A percentile compares a stretch with the other conserved stretches of the same genome.
phyloP scores from a whole-genome alignment of 2,797 vertebrate genomes.

The Sphaeramia orbicularis region DNA sequence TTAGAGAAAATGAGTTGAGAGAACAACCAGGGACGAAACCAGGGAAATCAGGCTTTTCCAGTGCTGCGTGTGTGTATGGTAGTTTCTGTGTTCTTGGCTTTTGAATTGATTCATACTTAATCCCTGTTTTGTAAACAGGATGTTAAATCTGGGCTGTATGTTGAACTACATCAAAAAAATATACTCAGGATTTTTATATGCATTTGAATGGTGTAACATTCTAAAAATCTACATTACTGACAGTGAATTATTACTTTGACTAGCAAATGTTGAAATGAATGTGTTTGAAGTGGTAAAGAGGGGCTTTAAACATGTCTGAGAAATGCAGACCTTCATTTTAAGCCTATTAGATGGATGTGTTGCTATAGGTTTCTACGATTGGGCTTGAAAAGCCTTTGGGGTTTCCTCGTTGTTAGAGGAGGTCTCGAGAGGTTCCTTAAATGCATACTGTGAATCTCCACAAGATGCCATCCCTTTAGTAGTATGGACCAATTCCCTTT shows the following conservation, averaged over 20 bases:
- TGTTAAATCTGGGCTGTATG: not conserved
- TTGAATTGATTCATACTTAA: not conserved
- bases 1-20: conserved; percentile 55
- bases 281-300: not conserved
- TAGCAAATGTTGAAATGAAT: too few relatives aligned
- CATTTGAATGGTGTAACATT: not conserved
- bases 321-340: conserved; percentile 6
- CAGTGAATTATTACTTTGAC: not conserved
- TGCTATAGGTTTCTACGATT: conserved; percentile 52
- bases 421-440: conserved; percentile 50
- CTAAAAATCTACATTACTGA: not conserved
- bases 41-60: conserved; percentile 26
- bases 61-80: conserved; percentile 23
- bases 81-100: not conserved
- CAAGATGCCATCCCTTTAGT: conserved; percentile 33
- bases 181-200: not conserved
- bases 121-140: conserved; percentile 3
- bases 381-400: conserved; percentile 43
- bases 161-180: not conserved
- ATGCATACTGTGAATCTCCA: conserved; percentile 18
- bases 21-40: conserved; percentile 20
- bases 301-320: not conserved
- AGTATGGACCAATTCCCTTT: conserved; percentile 28
- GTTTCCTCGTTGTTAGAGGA: conserved; percentile 63
- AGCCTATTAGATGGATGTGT: conserved; percentile 21